Conservation (phyloP, 2,797 vertebrate species). For the Pogonophryne albipinna region DNA sequence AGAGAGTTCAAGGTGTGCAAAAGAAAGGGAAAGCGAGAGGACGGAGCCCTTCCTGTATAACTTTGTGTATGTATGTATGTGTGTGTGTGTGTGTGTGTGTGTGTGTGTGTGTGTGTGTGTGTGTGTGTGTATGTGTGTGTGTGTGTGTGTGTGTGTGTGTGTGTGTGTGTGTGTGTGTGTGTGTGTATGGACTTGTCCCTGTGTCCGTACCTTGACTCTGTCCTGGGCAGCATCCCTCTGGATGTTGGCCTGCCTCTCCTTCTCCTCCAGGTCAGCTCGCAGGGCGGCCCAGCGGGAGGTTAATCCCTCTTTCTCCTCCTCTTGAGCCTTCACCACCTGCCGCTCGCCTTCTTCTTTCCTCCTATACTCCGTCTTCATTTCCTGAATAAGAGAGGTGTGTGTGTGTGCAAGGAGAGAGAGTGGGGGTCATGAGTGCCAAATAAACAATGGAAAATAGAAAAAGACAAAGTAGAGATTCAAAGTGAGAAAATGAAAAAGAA, state of each 20-base stretch:
- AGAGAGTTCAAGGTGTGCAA: constrained; percentile 63
- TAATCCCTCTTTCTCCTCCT: constrained; percentile 92
- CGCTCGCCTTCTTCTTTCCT: constrained; percentile 89
- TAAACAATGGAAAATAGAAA: constrained; percentile 73
- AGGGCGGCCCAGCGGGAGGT: constrained; percentile 87
- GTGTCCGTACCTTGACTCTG: constrained; percentile 90
- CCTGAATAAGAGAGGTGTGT: constrained; percentile 75
- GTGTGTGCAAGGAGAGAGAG: constrained; percentile 39
- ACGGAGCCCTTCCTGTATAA: constrained; percentile 17
- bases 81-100: no score
- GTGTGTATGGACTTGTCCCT: constrained; percentile 62
- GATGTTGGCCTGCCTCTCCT: constrained; percentile 87
- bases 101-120: no score
- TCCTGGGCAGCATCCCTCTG: constrained; percentile 85
- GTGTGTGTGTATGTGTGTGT: no score
- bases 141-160: no score
- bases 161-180: constrained; percentile 16
- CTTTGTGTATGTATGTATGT: neutral
- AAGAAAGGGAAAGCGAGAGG: constrained; percentile 32
- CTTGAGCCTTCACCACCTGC: constrained; percentile 85
- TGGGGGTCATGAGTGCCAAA: constrained; percentile 72
- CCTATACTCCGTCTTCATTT: constrained; percentile 86
- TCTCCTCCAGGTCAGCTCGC: constrained; percentile 93
- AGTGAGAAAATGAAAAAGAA: constrained; percentile 63
- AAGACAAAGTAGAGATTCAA: constrained; percentile 64